Evolutionary conservation across 2,888 invertebrate genomes (phyloP), one percentile per base, ranked within the genome.

Genomic region (Chesias legatella): DNA sequence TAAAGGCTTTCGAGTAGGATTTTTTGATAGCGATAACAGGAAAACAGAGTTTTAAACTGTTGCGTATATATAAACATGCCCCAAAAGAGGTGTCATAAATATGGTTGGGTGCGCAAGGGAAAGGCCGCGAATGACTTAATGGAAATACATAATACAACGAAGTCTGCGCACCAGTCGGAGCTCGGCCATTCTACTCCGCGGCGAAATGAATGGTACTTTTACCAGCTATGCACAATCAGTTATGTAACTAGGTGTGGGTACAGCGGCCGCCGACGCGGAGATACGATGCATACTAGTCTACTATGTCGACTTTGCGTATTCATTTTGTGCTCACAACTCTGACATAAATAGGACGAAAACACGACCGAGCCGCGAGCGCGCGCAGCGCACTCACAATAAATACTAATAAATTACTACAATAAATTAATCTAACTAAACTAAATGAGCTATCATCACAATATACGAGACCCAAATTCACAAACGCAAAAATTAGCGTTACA

Each of bases 291-390:
- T 77, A 86, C 83, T 83, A 80, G 68, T 75, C 78, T 59, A 48
- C 58, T 67, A 81, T 80, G 85, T 82, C 83, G 85, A 85, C 75
- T 84, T 86, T 85, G 85, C 67, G 70, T 73, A 54, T 61, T 63
- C 54, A 52, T 60, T 79, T 86, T 86, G 86, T 86, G 86, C 86
- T 70, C 67, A 84, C 85, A 86, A 86, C 85, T 86, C 83, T 61
- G 73, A 86, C 86, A 84, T 74, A 72, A 70, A 63, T 62, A 60
- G 66, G 75, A 79, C 66, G 75, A 76, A 80, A 81, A 83, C 85
- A 78, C 79, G 45, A 60, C 71, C 77, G 60, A 73, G 63, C 72
- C 63, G 68, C 56, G 75, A 77, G 73, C 74, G 62, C 58, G 34
- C 46, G 54, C 42, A 52, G 75, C 65, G 77, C 78, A 22, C n/a